phyloP scores from a whole-genome alignment of 2,888 invertebrate species.

The Lepidocyrtoides sp. region DNA sequence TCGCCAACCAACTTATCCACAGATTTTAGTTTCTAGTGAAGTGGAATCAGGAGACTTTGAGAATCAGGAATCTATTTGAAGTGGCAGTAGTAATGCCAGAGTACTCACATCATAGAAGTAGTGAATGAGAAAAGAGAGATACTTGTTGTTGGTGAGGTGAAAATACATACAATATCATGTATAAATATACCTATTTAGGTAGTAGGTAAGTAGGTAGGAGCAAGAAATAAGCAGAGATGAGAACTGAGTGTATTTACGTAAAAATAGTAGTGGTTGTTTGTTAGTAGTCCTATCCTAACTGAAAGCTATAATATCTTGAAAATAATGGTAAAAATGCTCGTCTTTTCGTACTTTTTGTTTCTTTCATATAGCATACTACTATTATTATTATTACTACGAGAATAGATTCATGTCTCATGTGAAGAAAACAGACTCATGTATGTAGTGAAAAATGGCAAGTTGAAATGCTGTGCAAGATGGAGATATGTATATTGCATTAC shows the following conservation, averaged over 20 bases:
- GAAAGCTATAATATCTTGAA: background rate
- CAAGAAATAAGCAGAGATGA: background rate
- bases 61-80: constrained; percentile 29
- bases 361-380: constrained; percentile 11
- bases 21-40: constrained; percentile 40
- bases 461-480: background rate
- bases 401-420: constrained; percentile 10
- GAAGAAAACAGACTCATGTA: constrained; percentile 22
- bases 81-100: background rate
- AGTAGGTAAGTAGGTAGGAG: background rate
- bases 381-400: background rate
- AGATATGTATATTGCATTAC: background rate
- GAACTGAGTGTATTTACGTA: too few species aligned
- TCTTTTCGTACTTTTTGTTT: background rate
- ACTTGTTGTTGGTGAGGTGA: constrained; percentile 34
- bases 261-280: background rate
- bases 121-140: background rate
- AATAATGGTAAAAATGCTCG: background rate
- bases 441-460: background rate
- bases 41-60: constrained; percentile 45
- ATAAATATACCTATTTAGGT: background rate
- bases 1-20: constrained; percentile 36
- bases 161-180: background rate
- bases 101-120: background rate
- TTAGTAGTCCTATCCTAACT: constrained; percentile 4